Base-by-base conservation (phyloP, 2,888 invertebrate genomes). In the Syritta pipiens region DNA sequence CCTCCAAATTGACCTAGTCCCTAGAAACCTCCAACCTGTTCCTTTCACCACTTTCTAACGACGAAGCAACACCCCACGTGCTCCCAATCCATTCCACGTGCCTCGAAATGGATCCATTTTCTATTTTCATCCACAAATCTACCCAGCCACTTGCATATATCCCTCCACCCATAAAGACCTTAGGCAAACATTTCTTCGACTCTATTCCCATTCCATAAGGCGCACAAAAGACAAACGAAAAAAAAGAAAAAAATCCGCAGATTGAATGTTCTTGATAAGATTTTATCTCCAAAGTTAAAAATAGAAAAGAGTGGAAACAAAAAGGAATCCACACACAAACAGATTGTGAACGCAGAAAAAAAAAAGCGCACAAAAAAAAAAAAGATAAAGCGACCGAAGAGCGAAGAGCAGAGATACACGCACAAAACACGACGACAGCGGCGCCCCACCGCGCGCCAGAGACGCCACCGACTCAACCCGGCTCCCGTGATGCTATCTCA, bases 241-340 rank as follows among this genome's bases (percentile, higher is more conserved):
- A n/a, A n/a, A n/a, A n/a, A n/a, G n/a, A n/a, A n/a, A n/a, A n/a
- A n/a, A n/a, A n/a, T n/a, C n/a, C n/a, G 57, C 48, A 55, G 68
- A 69, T 75, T 69, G 62, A 76, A 62, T 69, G 40, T 42, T 69
- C 53, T 49, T 76, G 69, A 76, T 76, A 71, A 76, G 76, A 69
- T 69, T 49, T 63, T 71, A 69, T 76, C 71, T 51, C 28, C 19
- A 14, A 1, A 24, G 14, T 63, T 69, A 76, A 51, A 76, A 76
- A 76, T 76, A 76, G 62, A 63, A 42, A 32, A 49, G 49, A 14
- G 22, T 26, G 22, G 51, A 28, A 9, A 7, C 37, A 30, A 35
- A 44, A 14, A 30, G 12, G 28, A 42, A 20, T 6, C 10, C 19
- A 4, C 12, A 20, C 49, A 40, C 49, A 49, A 49, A 49, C 62